phyloP scores from a whole-genome alignment of 1,140 invertebrate species.

The Drosophila sucinea region DNA sequence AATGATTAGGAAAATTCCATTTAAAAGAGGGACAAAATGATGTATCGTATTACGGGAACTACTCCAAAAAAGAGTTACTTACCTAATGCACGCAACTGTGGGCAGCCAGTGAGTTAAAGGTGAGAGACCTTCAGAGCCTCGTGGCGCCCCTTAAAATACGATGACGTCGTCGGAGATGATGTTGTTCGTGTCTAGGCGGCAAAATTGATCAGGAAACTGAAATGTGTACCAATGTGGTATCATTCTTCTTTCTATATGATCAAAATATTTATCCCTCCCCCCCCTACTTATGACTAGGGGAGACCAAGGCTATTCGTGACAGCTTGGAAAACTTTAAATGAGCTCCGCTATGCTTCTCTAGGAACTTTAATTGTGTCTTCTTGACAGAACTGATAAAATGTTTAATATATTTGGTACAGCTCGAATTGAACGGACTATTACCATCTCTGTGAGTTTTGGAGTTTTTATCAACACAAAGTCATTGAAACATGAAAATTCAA shows the following conservation, averaged over 20 bases:
- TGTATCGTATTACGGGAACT: too few species aligned
- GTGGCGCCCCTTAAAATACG: constrained; percentile 30
- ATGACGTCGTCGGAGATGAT: background rate
- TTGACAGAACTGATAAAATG: too few species aligned
- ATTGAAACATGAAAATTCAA: too few species aligned
- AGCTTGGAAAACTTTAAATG: too few species aligned
- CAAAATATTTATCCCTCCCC: background rate
- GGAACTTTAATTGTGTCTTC: too few species aligned
- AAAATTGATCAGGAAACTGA: background rate
- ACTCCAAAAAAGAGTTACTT: constrained; percentile 32
- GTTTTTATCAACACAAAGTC: too few species aligned
- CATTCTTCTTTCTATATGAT: background rate
- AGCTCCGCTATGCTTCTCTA: too few species aligned
- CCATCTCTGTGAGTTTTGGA: too few species aligned
- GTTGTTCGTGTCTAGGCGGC: background rate
- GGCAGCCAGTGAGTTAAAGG: background rate
- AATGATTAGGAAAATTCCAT: background rate
- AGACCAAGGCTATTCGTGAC: too few species aligned
- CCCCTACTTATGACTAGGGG: too few species aligned
- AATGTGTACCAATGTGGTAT: constrained; percentile 1
- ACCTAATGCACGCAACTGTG: constrained; percentile 53
- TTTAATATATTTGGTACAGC: too few species aligned
- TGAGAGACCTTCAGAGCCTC: constrained; percentile 56
- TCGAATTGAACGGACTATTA: too few species aligned
- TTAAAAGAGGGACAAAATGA: background rate